A percentile compares a stretch with the other conserved stretches of the same genome.
These are phyloP conservation scores for Oreochromis mossambicus DNA, from an alignment of 2,797 vertebrate species.

Conservation along the genomic window DNA sequence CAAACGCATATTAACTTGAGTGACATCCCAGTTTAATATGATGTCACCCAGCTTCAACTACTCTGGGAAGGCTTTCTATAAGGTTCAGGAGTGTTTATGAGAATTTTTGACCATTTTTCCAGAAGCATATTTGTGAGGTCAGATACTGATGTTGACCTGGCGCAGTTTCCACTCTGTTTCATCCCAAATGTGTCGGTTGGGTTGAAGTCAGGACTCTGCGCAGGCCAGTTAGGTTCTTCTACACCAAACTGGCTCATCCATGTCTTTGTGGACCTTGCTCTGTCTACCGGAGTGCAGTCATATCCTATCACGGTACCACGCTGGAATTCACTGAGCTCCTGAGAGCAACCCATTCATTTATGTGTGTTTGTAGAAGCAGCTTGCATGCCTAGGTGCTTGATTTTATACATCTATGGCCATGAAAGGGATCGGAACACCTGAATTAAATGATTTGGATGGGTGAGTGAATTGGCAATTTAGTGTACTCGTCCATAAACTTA, in stretches of 20 bases:
- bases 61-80: background rate
- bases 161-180: background rate
- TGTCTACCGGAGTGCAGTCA: background rate
- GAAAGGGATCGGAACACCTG: background rate
- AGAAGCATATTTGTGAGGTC: background rate
- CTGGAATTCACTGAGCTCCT: background rate
- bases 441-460: background rate
- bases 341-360: background rate
- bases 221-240: background rate
- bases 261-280: background rate
- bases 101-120: background rate
- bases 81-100: background rate
- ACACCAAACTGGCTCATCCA: background rate
- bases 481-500: background rate
- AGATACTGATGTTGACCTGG: background rate
- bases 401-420: background rate
- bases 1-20: background rate
- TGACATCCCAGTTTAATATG: background rate
- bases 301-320: background rate
- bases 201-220: background rate
- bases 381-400: background rate
- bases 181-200: background rate
- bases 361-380: background rate
- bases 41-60: background rate
- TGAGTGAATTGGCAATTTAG: background rate